phyloP scores from a whole-genome alignment of 2,888 invertebrate genomes.

The Ommatoiulus sabulosus region DNA sequence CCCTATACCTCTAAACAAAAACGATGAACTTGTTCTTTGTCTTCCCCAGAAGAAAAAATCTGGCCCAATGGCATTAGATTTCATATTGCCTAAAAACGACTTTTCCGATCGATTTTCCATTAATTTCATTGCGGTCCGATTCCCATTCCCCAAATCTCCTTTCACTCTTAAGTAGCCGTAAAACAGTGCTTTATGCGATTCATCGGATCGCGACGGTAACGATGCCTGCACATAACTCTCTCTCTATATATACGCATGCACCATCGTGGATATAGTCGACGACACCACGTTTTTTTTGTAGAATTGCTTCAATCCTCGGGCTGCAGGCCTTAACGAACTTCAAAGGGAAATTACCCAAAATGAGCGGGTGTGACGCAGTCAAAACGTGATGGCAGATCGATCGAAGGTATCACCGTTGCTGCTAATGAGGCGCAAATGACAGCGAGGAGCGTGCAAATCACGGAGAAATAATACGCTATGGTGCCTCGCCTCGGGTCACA shows the following conservation, averaged over 20 bases:
- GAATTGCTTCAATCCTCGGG: background rate
- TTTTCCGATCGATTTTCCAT: slow-evolving; percentile 17
- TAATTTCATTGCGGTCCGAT: slow-evolving; percentile 34
- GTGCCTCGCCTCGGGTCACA: background rate
- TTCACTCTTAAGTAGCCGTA: slow-evolving; percentile 22
- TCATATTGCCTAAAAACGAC: slow-evolving; percentile 28
- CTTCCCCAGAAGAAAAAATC: background rate
- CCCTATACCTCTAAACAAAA: background rate
- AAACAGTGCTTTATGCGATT: slow-evolving; percentile 25
- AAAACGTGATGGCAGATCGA: background rate
- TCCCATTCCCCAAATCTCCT: slow-evolving; percentile 28
- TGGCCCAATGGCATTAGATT: background rate
- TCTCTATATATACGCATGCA: background rate
- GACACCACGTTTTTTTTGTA: background rate
- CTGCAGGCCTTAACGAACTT: background rate
- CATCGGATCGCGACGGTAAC: slow-evolving; percentile 6
- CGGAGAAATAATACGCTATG: background rate
- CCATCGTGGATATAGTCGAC: background rate
- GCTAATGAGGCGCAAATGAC: slow-evolving; percentile 34
- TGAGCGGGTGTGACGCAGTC: slow-evolving; percentile 5
- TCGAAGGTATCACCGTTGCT: background rate
- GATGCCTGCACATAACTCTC: background rate
- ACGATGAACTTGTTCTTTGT: background rate
- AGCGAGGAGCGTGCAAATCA: slow-evolving; percentile 34
- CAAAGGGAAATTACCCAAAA: slow-evolving; percentile 19